Evolutionary conservation across 2,113 vertebrate genomes (phyloP), one percentile per base, ranked within the genome.

Genomic region (Callipepla squamata): DNA sequence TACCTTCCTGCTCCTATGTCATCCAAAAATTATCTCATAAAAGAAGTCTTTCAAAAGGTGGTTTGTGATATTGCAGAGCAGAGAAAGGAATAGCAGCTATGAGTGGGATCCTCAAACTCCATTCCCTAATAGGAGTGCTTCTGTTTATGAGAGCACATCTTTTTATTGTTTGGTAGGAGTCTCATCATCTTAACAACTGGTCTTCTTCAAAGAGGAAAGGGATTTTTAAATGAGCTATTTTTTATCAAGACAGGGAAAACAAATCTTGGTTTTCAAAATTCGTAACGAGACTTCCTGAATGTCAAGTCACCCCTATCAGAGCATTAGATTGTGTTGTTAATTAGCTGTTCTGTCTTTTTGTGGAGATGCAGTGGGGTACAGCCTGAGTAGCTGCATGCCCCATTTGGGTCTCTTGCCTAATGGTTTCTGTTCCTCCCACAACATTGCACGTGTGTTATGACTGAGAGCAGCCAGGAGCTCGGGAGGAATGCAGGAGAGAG

Each of bases 401-500:
- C 32, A 7, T 61, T 91, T 57, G 22, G 58, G 14, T 63, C 67
- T 59, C 9, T 63, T 4, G 9, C 65, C 63, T 51, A 11, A 2
- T 4, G 12, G 57, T 36, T 87, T 66, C 2, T 18, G 3, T 5
- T 36, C 34, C 25, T 44, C 89, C 58, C 6, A 0, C 2, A 55
- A n/a, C 25, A 58, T 5, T n/a, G 58, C 80, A 10, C 1, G 9
- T 53, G 75, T 1, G 1, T 67, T 50, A 4, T 5, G 40, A 7
- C 14, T 51, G 22, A 26, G 87, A 68, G 62, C 51, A n/a, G 73
- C 14, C 73, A 34, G 81, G 30, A 80, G 87, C 36, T 77, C 57
- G 22, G 57, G 20, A 75, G 87, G 81, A 93, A 68, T 44, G 44
- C 87, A 59, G 81, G 44, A 78, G 44, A 78, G 70, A 38, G 51